These are phyloP conservation scores for Lasioglossum oenotherae DNA, from an alignment of 2,888 invertebrate genomes.

Conservation along the genomic window DNA sequence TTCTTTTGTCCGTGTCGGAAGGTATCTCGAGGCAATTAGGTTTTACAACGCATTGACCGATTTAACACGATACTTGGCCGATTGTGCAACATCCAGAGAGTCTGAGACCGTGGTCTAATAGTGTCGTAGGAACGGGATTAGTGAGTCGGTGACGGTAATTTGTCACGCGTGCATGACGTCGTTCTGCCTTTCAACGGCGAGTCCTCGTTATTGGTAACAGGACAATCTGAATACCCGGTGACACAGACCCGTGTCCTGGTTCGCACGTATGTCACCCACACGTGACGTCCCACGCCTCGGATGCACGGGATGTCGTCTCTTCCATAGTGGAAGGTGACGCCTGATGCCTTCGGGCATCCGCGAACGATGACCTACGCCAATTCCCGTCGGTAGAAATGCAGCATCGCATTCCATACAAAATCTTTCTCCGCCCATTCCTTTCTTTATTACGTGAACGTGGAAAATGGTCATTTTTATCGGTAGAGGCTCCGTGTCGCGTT, in stretches of 20 bases:
- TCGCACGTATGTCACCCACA: conserved; percentile 68
- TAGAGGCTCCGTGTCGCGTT: background rate
- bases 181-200: conserved; percentile 55
- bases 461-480: background rate
- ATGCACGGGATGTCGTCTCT: conserved; percentile 34
- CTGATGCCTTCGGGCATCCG: conserved; percentile 9
- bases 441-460: background rate
- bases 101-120: conserved; percentile 41
- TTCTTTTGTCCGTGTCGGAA: background rate
- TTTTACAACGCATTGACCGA: conserved; percentile 37
- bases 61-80: conserved; percentile 40
- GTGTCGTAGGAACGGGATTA: conserved; percentile 52
- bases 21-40: conserved; percentile 38
- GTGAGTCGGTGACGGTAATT: conserved; percentile 57
- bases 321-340: conserved; percentile 19
- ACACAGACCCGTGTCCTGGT: conserved; percentile 65
- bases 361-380: conserved; percentile 44
- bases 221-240: conserved; percentile 66
- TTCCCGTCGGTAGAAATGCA: conserved; percentile 14
- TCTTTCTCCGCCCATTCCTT: background rate
- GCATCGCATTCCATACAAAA: background rate
- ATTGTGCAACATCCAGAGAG: conserved; percentile 44
- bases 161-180: conserved; percentile 59
- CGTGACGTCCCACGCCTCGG: conserved; percentile 60
- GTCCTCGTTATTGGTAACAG: conserved; percentile 64